Evolutionary conservation across 2,113 vertebrate species (phyloP).

Genomic region (Protobothrops flavoviridis): DNA sequence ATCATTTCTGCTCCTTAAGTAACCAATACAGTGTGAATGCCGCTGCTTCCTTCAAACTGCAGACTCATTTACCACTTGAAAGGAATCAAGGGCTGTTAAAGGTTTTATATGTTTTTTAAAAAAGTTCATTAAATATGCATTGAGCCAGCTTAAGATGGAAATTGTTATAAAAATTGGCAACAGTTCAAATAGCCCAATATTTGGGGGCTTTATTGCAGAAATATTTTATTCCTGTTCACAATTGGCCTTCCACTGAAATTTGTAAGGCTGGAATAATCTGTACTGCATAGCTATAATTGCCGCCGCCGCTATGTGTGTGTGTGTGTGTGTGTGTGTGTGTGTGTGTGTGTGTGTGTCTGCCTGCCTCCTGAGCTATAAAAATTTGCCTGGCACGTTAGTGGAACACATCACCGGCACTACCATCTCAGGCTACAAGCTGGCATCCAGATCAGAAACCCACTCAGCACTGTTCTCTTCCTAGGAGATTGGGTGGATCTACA

Average conservation of each 20-base stretch:
- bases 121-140: slow-evolving; percentile 83
- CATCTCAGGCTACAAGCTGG: slow-evolving; percentile 3
- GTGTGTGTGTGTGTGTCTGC: rapidly evolving
- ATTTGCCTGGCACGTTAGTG: neutral
- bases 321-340: no score
- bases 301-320: neutral
- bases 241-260: neutral
- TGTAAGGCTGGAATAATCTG: neutral
- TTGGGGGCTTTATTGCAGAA: slow-evolving; percentile 64
- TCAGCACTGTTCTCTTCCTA: neutral
- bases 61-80: slow-evolving; percentile 79
- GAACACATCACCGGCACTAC: neutral
- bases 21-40: slow-evolving; percentile 55
- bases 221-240: slow-evolving; percentile 60
- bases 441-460: neutral
- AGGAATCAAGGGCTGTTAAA: slow-evolving; percentile 78
- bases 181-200: slow-evolving; percentile 66
- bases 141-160: slow-evolving; percentile 75
- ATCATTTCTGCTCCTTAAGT: slow-evolving; percentile 65
- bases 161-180: slow-evolving; percentile 80
- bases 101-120: slow-evolving; percentile 69
- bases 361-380: slow-evolving; percentile 28
- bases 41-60: slow-evolving; percentile 70
- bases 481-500: neutral
- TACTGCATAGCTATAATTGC: neutral